Evolutionary conservation across 1,140 invertebrate genomes (phyloP).

Genomic region (Drosophila kanapiae): DNA sequence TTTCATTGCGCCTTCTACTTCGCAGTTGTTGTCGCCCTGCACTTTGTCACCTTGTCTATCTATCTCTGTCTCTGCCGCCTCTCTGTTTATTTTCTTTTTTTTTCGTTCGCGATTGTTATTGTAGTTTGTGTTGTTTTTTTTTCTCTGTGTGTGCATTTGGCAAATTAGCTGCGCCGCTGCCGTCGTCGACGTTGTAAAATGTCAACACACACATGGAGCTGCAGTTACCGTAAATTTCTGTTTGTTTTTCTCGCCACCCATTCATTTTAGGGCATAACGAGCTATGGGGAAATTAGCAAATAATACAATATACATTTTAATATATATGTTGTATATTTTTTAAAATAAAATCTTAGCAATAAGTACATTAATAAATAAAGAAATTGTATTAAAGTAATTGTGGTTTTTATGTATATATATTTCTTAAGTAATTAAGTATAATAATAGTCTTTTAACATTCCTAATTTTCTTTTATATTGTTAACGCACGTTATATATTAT

Average conservation of each 20-base stretch:
- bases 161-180: slow-evolving; percentile 46
- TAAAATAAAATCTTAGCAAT: background rate
- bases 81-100: slow-evolving; percentile 8
- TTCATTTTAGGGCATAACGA: background rate
- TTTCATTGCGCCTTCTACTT: slow-evolving; percentile 49
- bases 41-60: slow-evolving; percentile 44
- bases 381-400: no score
- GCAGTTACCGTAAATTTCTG: slow-evolving; percentile 37
- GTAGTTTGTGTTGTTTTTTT: background rate
- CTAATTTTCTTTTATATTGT: no score
- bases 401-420: no score
- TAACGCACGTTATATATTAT: no score
- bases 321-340: background rate
- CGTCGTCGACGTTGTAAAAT: slow-evolving; percentile 45
- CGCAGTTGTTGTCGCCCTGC: slow-evolving; percentile 48
- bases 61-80: background rate
- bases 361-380: no score
- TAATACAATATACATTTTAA: background rate
- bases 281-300: background rate
- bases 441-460: no score
- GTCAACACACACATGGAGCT: slow-evolving; percentile 57
- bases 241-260: slow-evolving; percentile 23
- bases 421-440: no score
- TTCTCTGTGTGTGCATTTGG: slow-evolving; percentile 54
- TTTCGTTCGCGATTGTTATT: background rate